Evolutionary conservation across 2,888 invertebrate genomes (phyloP).

Genomic region (Drosophila silvestris): DNA sequence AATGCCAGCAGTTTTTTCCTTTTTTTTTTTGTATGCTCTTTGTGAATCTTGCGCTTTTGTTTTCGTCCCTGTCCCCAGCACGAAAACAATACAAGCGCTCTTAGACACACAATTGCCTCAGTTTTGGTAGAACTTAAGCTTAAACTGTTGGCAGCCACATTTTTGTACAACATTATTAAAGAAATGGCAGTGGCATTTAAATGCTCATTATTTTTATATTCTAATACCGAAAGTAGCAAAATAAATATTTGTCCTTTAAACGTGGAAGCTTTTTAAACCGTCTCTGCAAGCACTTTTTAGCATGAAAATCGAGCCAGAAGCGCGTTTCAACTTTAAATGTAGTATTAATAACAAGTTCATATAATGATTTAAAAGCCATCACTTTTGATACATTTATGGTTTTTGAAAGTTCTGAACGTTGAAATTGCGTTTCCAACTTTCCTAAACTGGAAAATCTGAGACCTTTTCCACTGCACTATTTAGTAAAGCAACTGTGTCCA

Average conservation of each 20-base stretch:
- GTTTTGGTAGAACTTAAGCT: background rate
- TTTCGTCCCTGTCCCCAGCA: background rate
- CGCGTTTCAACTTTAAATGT: background rate
- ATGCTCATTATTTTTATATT: background rate
- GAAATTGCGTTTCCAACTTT: background rate
- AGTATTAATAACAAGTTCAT: background rate
- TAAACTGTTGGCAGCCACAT: background rate
- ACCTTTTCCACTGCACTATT: background rate
- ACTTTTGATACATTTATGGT: background rate
- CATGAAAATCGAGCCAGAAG: background rate
- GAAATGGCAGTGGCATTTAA: background rate
- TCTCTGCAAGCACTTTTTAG: background rate
- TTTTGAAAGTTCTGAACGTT: background rate
- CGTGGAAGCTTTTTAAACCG: background rate
- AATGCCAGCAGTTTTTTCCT: constrained; percentile 1
- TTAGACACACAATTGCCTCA: constrained; percentile 25
- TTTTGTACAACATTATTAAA: background rate
- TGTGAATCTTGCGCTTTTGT: constrained; percentile 24
- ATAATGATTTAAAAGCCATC: background rate
- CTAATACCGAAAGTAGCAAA: background rate
- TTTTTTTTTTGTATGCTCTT: background rate
- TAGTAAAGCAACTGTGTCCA: background rate
- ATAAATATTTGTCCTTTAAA: background rate
- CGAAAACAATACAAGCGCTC: background rate
- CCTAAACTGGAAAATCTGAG: background rate